Base-by-base conservation (phyloP, 2,888 invertebrate species). In the Meganola albula region DNA sequence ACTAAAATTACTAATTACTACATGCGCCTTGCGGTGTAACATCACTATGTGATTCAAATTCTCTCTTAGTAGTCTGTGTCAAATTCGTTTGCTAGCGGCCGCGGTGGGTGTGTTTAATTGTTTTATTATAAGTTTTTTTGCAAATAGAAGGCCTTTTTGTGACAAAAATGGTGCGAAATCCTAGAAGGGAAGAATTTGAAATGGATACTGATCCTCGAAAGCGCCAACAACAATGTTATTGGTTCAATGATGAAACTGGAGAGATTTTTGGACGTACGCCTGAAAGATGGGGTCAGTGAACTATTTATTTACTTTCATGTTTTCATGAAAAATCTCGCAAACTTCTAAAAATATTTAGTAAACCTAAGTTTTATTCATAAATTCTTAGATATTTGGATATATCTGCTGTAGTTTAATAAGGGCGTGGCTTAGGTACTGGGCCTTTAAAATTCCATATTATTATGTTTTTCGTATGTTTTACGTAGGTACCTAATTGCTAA, bases 281-380 rank as follows among this genome's bases (percentile, higher is more conserved):
- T 37, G 64, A 73, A 63, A 79, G 85, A 63, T 89, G 88, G 88
- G 86, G 88, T 89, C 50, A 78, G 82, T 72, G 37, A 51, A 51
- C 48, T 50, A 29, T 30, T 34, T 37, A 21, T 24, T 1, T 31
- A 14, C 24, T 37, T 37, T 40, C 27, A 35, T 24, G 30, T 9
- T 20, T 20, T 20, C n/a, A n/a, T n/a, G n/a, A n/a, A n/a, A n/a
- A n/a, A n/a, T n/a, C n/a, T n/a, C n/a, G n/a, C n/a, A n/a, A n/a
- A n/a, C n/a, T n/a, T n/a, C n/a, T n/a, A n/a, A n/a, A n/a, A n/a
- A n/a, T n/a, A n/a, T n/a, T n/a, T n/a, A n/a, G n/a, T n/a, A n/a
- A n/a, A n/a, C n/a, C n/a, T n/a, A n/a, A n/a, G n/a, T n/a, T n/a
- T n/a, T n/a, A n/a, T n/a, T n/a, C n/a, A n/a, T n/a, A n/a, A n/a